phyloP scores from a whole-genome alignment of 2,797 vertebrate genomes.

The Sebastes matsubarae region DNA sequence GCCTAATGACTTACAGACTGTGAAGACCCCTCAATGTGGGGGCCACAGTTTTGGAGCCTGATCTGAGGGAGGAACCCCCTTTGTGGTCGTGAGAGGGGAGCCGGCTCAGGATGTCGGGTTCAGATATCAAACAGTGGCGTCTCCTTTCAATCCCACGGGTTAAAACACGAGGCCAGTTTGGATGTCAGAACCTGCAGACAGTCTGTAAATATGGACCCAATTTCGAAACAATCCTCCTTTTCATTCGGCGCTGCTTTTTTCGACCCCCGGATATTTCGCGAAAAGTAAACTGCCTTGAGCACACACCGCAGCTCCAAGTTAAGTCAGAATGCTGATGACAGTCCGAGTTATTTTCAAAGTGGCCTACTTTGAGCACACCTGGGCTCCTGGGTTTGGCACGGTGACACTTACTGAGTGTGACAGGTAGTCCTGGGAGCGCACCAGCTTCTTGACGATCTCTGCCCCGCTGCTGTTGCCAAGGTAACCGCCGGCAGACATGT shows the following conservation, averaged over 20 bases:
- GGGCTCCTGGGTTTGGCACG: slow-evolving; percentile 23
- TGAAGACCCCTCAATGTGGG: slow-evolving; percentile 45
- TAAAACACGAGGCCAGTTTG: slow-evolving; percentile 39
- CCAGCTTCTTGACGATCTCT: slow-evolving; percentile 70
- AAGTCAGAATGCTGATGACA: slow-evolving; percentile 6
- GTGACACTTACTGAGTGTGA: slow-evolving; percentile 87
- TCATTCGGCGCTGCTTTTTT: slow-evolving; percentile 30
- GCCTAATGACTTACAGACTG: slow-evolving; percentile 70
- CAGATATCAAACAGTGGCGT: slow-evolving; percentile 66
- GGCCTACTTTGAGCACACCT: slow-evolving; percentile 62
- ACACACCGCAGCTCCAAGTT: slow-evolving; percentile 22
- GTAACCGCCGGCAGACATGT: slow-evolving; percentile 71
- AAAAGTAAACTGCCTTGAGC: slow-evolving; percentile 34
- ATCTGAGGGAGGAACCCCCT: slow-evolving; percentile 61
- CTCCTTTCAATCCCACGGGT: slow-evolving; percentile 42
- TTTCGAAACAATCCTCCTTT: slow-evolving; percentile 56
- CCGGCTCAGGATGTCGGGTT: slow-evolving; percentile 48
- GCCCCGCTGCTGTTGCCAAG: slow-evolving; percentile 79
- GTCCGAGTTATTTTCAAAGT: slow-evolving; percentile 44
- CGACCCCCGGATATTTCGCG: background rate
- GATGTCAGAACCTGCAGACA: slow-evolving; percentile 37
- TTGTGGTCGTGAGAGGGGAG: slow-evolving; percentile 58
- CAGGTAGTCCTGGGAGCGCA: slow-evolving; percentile 78
- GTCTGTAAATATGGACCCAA: slow-evolving; percentile 45
- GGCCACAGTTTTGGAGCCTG: slow-evolving; percentile 41